phyloP scores from a whole-genome alignment of 2,888 invertebrate genomes.

The Troides oblongomaculatus region DNA sequence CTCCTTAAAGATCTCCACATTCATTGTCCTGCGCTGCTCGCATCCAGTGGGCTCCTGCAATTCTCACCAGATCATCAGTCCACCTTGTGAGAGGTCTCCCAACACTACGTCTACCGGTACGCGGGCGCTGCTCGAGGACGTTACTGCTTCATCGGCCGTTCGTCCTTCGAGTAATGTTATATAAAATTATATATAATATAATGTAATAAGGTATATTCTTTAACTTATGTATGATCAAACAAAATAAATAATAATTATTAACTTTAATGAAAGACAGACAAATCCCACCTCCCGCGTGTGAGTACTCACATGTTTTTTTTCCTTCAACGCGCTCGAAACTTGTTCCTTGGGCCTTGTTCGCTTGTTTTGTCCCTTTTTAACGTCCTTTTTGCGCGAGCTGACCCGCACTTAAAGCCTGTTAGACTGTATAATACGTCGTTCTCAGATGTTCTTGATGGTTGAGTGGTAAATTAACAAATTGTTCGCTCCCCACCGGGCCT shows the following conservation, averaged over 20 bases:
- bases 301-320: conserved; percentile 41
- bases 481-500: conserved; percentile 9
- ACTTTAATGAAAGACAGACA: conserved; percentile 46
- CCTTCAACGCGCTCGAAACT: conserved; percentile 54
- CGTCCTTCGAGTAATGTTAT: too few species aligned
- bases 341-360: conserved; percentile 53
- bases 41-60: too few species aligned
- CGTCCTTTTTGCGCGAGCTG: conserved; percentile 46
- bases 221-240: background rate
- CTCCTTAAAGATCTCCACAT: too few species aligned
- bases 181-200: too few species aligned
- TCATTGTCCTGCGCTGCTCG: too few species aligned
- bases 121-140: too few species aligned
- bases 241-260: background rate
- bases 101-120: too few species aligned
- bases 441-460: conserved; percentile 27
- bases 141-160: too few species aligned
- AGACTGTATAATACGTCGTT: conserved; percentile 44
- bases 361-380: conserved; percentile 36
- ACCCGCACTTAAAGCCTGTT: conserved; percentile 56
- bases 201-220: too few species aligned
- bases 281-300: conserved; percentile 68
- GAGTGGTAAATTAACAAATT: conserved; percentile 28
- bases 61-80: too few species aligned
- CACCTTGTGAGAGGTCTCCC: too few species aligned